A percentile compares a stretch with the other conserved stretches of the same genome.
These are phyloP conservation scores for Poeciliopsis turneri DNA, from an alignment of 2,797 vertebrate genomes.

Conservation along the genomic window DNA sequence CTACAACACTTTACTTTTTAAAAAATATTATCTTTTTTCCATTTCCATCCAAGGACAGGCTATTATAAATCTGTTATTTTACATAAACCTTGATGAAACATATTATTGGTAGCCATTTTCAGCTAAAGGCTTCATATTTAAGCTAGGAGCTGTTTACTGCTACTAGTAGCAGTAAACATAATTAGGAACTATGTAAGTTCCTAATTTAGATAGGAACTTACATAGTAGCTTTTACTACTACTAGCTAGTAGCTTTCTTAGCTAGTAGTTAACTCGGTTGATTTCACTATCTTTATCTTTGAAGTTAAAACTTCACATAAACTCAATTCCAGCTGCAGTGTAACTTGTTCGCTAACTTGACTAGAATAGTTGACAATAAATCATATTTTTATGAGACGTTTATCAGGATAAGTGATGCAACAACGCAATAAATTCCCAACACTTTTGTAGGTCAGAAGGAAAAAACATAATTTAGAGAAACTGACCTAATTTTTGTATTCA, in stretches of 20 bases:
- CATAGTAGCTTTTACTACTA: not conserved
- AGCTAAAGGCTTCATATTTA: not conserved
- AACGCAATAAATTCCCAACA: not conserved
- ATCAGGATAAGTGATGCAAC: not conserved
- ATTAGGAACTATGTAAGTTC: no score
- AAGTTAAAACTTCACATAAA: slow-evolving; percentile 3
- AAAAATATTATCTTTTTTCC: not conserved
- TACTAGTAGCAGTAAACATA: no score
- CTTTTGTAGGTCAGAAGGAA: not conserved
- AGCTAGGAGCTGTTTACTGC: not conserved
- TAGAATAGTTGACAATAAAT: not conserved
- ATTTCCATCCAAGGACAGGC: not conserved
- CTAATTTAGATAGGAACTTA: no score
- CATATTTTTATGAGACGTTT: not conserved
- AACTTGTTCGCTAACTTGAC: no score
- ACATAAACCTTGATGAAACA: not conserved
- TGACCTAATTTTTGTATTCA: not conserved
- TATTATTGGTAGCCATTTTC: not conserved
- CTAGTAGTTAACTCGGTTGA: no score
- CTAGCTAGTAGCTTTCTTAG: no score
- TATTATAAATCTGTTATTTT: not conserved
- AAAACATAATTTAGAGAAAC: not conserved
- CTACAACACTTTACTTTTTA: not conserved
- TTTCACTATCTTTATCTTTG: not conserved
- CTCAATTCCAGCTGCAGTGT: not conserved